phyloP scores from a whole-genome alignment of 2,888 invertebrate species.

The Palloptera scutellata region DNA sequence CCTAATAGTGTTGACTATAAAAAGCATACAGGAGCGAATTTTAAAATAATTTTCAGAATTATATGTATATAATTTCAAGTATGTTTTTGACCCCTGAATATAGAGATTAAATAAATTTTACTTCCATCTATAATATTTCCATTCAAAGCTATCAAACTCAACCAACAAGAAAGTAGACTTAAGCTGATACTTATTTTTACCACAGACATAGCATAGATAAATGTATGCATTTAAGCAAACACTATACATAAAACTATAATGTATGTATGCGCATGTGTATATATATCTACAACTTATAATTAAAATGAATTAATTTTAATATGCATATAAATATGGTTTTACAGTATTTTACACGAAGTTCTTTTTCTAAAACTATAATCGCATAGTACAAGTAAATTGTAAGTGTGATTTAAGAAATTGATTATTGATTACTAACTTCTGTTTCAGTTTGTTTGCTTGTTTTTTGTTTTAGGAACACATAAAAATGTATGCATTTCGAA shows the following conservation, averaged over 20 bases:
- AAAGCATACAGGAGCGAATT: too few species aligned
- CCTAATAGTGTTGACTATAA: too few species aligned
- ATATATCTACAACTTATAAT: conserved; percentile 18
- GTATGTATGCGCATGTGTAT: conserved; percentile 23
- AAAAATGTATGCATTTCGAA: conserved; percentile 21
- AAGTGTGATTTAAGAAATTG: too few species aligned
- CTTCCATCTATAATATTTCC: too few species aligned
- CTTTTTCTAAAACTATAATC: too few species aligned
- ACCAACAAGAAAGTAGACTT: too few species aligned
- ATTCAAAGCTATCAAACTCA: too few species aligned
- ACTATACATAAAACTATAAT: conserved; percentile 29
- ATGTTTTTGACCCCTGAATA: too few species aligned
- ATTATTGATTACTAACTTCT: conserved; percentile 3
- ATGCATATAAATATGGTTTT: conserved; percentile 30
- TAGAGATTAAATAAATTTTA: too few species aligned
- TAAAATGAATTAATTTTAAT: conserved; percentile 15
- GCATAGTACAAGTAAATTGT: too few species aligned
- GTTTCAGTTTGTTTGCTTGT: conserved; percentile 20
- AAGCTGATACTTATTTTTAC: background rate
- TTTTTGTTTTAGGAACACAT: conserved; percentile 34
- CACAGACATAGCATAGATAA: background rate
- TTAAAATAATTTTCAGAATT: too few species aligned
- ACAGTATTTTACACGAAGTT: conserved; percentile 34
- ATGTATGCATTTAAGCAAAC: conserved; percentile 32
- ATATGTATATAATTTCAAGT: too few species aligned